Base-by-base conservation (phyloP, 2,888 invertebrate genomes). In the Aproaerema taeniolella region DNA sequence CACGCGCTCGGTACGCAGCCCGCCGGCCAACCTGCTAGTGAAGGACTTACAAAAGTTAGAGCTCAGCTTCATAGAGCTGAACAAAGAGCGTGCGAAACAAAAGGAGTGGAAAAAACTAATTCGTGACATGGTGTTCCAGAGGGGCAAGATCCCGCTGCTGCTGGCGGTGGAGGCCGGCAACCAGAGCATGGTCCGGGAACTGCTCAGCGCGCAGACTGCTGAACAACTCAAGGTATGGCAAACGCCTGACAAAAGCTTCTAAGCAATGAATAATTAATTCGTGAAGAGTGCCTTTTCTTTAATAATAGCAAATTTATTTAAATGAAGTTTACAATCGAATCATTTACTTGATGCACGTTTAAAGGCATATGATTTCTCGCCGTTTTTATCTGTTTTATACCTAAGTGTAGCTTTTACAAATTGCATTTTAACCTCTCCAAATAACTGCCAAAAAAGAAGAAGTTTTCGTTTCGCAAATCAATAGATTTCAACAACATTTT, bases 141-240 rank as follows among this genome's bases (percentile, higher is more conserved):
- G 93, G 80, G 97, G 97, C 51, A 95, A 95, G 87, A 93, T 98
- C 64, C 97, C 99, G 55, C 88, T 99, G 66, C 92, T 98, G 68
- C 88, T 96, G 75, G 97, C 98, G 40, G 95, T 97, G 58, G 97
- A 98, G 81, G 94, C 95, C 16, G 98, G 98, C 39, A 98, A 98
- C 87, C 94, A 96, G 81, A 94, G 95, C 52, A 97, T 98, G 91
- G 95, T 96, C 70, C 92, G 96, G 52, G 97, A 98, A 80, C 90
- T 99, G 39, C 89, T 99, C 52, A 91, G 93, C 61, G 92, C 94
- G 58, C 93, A 94, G 82, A 93, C 95, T 37, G 91, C 94, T 36
- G 95, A 95, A 62, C 98, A 98, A 86, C 89, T 97, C 31, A 92
- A 92, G 89, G 90, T 90, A 72, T 28, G 35, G 24, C 10, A 20